phyloP scores from a whole-genome alignment of 1,140 invertebrate species.

The Habropoda laboriosa region DNA sequence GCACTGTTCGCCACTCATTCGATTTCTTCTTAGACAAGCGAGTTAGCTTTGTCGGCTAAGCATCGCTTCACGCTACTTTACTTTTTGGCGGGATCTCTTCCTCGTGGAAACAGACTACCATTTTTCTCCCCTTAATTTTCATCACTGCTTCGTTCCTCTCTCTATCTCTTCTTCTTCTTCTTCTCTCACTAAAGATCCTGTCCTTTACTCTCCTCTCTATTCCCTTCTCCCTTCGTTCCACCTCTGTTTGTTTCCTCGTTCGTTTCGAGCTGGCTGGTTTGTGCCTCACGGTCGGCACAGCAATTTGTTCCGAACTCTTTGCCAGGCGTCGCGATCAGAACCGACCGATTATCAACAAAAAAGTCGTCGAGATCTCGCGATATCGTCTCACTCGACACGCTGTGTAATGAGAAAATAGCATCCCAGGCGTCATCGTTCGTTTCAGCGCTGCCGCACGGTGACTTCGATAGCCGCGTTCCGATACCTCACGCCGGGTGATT shows the following conservation, averaged over 20 bases:
- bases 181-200: not conserved
- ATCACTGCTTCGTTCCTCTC: not conserved
- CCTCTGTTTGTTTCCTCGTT: not conserved
- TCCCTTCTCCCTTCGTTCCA: not conserved
- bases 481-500: not conserved
- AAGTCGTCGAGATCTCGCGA: not conserved
- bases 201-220: not conserved
- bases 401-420: not conserved
- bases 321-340: conserved; percentile 3
- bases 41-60: conserved; percentile 56
- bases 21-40: conserved; percentile 26
- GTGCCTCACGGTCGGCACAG: conserved; percentile 2
- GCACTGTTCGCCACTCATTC: conserved; percentile 43
- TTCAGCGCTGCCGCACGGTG: not conserved
- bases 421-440: not conserved
- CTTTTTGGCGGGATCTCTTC: conserved; percentile 32
- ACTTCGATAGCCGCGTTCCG: conserved; percentile 5
- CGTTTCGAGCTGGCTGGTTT: not conserved
- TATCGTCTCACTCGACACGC: not conserved
- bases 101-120: conserved; percentile 21
- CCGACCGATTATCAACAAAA: not conserved
- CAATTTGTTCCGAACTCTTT: conserved; percentile 33
- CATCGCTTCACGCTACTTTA: conserved; percentile 54
- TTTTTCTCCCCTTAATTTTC: conserved; percentile 30
- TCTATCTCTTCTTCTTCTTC: not conserved